These are phyloP conservation scores for Disparrhopalites patrizii DNA, from an alignment of 2,888 invertebrate genomes.

Conservation along the genomic window DNA sequence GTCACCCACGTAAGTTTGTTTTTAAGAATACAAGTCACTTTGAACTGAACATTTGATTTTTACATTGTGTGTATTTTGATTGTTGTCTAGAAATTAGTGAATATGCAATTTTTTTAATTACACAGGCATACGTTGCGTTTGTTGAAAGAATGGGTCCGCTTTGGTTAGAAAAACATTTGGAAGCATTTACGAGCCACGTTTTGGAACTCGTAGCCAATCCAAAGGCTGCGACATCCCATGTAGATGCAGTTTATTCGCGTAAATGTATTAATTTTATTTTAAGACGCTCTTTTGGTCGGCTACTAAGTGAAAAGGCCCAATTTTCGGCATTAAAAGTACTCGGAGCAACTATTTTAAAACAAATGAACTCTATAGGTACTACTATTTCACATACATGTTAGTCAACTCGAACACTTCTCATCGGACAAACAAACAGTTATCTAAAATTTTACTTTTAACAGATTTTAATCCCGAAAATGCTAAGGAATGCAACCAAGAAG, in stretches of 20 bases:
- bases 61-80: background rate
- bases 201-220: conserved; percentile 89
- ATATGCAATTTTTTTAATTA: background rate
- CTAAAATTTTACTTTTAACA: conserved; percentile 47
- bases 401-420: background rate
- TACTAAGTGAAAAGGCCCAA: conserved; percentile 96
- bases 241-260: conserved; percentile 94
- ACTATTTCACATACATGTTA: background rate
- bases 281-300: conserved; percentile 82
- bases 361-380: conserved; percentile 81
- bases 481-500: conserved; percentile 86
- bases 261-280: conserved; percentile 96
- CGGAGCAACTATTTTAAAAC: conserved; percentile 82
- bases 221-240: conserved; percentile 91
- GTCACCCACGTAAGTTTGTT: conserved; percentile 80
- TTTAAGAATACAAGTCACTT: background rate
- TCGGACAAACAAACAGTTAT: background rate
- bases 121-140: conserved; percentile 89
- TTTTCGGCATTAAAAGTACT: conserved; percentile 92
- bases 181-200: conserved; percentile 79
- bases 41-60: too few relatives aligned
- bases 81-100: background rate
- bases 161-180: conserved; percentile 92
- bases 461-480: conserved; percentile 89
- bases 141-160: conserved; percentile 87